Conservation (phyloP, 2,113 vertebrate species). For the Diadophis punctatus region DNA sequence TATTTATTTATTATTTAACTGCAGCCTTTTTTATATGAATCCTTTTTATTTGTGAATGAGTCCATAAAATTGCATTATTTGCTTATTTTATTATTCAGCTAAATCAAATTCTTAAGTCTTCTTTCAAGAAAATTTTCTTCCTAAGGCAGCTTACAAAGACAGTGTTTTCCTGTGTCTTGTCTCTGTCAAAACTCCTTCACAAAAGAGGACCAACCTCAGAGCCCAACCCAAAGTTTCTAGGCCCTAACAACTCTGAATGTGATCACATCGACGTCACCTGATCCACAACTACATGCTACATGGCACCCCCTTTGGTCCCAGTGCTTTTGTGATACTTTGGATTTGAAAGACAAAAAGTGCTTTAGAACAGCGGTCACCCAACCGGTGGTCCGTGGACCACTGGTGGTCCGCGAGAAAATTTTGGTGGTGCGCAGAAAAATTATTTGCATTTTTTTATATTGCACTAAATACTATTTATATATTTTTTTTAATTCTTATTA, state of each 20-base stretch:
- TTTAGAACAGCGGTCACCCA: background rate
- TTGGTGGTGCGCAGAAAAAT: no score
- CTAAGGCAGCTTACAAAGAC: background rate
- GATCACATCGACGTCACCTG: background rate
- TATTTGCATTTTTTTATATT: no score
- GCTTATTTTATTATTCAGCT: background rate
- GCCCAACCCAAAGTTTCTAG: background rate
- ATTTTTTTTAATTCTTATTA: no score
- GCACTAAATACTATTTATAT: no score
- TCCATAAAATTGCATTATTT: background rate
- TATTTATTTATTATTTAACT: background rate
- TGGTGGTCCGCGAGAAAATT: no score
- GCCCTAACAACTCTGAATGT: background rate
- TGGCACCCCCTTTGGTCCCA: background rate
- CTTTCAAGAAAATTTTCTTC: background rate
- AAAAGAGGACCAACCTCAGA: background rate
- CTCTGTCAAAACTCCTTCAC: background rate
- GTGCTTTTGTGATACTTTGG: background rate
- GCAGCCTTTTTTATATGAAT: background rate
- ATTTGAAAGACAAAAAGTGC: background rate
- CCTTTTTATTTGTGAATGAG: background rate
- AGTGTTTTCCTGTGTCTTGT: background rate
- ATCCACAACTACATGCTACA: background rate
- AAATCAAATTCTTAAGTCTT: background rate
- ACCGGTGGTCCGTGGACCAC: no score